Evolutionary conservation across 2,888 invertebrate genomes (phyloP), one percentile per base, ranked within the genome.

Genomic region (Drosophila suboccidentalis): DNA sequence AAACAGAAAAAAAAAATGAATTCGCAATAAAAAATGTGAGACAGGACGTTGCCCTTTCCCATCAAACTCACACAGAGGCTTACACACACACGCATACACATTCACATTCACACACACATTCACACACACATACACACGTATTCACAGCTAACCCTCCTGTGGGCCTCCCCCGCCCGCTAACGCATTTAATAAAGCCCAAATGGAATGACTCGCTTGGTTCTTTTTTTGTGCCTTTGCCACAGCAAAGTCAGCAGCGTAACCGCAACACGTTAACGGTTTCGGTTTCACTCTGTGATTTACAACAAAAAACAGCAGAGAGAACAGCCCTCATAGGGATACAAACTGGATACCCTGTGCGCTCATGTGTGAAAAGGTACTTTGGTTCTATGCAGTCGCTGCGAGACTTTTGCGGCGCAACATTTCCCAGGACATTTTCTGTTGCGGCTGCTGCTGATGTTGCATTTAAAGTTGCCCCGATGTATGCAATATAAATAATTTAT

Each of bases 191-290:
- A 88, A 80, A 82, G 89, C 88, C 71, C 85, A 90, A 90, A 90
- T 90, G 88, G 80, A 89, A 89, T 89, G 89, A 84, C 77, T 86
- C 70, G 78, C 71, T 50, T 67, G 36, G 29, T 66, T 51, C 41
- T 47, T 19, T 46, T 57, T 4, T 38, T 47, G 26, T 57, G 44
- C 9, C 17, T 47, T 58, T 62, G 64, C 62, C 76, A 66, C 71
- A 78, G 80, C 71, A 77, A 79, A 84, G 77, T 80, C 78, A 81
- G 76, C 62, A 78, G 71, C 90, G 75, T 87, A 87, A 87, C 87
- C 87, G 90, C 90, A 87, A 87, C 90, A 87, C 90, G 87, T 89
- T 87, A 87, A 87, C 90, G 87, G 87, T 89, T 89, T 87, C 87
- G 89, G 89, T 87, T 86, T 87, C 85, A 84, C 82, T 84, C 73